Evolutionary conservation across 1,140 invertebrate species (phyloP).

Genomic region (Myzus persicae): DNA sequence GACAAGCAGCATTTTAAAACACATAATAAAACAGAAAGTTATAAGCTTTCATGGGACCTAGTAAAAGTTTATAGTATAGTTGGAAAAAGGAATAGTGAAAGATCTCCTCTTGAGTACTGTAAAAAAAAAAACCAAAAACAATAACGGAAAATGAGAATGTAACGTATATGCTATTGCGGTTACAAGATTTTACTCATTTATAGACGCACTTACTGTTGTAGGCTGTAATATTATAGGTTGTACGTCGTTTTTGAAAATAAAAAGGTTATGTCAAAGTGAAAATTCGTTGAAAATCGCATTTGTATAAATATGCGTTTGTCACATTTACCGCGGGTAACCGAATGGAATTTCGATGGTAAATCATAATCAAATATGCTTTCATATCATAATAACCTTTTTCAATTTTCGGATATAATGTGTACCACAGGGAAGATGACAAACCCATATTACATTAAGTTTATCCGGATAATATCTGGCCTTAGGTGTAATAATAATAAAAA

Average conservation of each 20-base stretch:
- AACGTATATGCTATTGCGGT: background rate
- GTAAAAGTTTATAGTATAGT: background rate
- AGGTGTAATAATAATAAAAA: too few relatives aligned
- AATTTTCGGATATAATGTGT: background rate
- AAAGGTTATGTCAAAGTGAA: background rate
- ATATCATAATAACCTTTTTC: background rate
- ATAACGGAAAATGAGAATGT: slow-evolving; percentile 12
- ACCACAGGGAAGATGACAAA: too few relatives aligned
- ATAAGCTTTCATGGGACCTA: background rate
- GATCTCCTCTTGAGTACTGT: background rate
- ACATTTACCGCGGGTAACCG: background rate
- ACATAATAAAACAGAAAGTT: background rate
- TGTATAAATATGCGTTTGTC: background rate
- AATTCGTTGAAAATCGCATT: background rate
- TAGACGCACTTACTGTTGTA: background rate
- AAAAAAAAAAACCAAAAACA: slow-evolving; percentile 35
- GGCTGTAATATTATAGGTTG: background rate
- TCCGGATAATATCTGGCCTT: background rate
- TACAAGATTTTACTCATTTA: background rate
- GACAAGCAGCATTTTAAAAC: background rate
- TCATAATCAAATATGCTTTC: background rate
- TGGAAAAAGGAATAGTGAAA: background rate
- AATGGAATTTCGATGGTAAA: background rate
- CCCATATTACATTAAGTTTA: too few relatives aligned
- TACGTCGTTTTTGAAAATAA: background rate